Base-by-base conservation (phyloP, 2,113 vertebrate genomes). In the Hepsetus odoe region DNA sequence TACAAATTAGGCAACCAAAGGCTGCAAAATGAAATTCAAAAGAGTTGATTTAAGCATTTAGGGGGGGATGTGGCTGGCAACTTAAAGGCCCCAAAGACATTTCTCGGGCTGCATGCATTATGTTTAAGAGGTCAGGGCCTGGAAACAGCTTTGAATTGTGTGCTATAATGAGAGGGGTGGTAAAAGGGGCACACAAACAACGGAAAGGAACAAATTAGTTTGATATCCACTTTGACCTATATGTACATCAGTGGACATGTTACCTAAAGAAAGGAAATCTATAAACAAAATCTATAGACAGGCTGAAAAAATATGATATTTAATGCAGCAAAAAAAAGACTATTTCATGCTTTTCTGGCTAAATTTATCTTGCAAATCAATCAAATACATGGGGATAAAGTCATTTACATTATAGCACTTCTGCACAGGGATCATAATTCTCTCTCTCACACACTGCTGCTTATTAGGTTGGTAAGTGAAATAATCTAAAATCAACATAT, bases 21-120 rank as follows among this genome's bases (percentile, higher is more conserved):
- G 90, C 88, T 90, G 86, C 86, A 86, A 90, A 92, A 92, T 91
- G 87, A 91, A 90, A 91, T 92, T 91, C 91, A 82, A 84, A 90
- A 86, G 85, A 93, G 91, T 92, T 92, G 91, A 93, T 93, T 92
- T 90, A 91, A 86, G 87, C 91, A 92, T 92, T 93, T 93, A 93
- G 85, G 86, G 86, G 69, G 86, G 88, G 90, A 88, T 77, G 87
- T 79, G 90, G 79, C 85, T 88, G 87, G 80, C 84, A 85, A 90
- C 87, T 85, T 90, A 91, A 92, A 93, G 82, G 90, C 89, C 90
- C 91, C 74, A 87, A 86, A 89, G 84, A 87, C 90, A 89, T 92
- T 92, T 91, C 85, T 73, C 80, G 74, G 53, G 10, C 90, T 89
- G 86, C 87, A 90, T 88, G 90, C 85, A 61, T 91, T 91, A 89